Evolutionary conservation across 2,797 vertebrate genomes (phyloP).

Genomic region (Tenualosa thibaudeaui): DNA sequence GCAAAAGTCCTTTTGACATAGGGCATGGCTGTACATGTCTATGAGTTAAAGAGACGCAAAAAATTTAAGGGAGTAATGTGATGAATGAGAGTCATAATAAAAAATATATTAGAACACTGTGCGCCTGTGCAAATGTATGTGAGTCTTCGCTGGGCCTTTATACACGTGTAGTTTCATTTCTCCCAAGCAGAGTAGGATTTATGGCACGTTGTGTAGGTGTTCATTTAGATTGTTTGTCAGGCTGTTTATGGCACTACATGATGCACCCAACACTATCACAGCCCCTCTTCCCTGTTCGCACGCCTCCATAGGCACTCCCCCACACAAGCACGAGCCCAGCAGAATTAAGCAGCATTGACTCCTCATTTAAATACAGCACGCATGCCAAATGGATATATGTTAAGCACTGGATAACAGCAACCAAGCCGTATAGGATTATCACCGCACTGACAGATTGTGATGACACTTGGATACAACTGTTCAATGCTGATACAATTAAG

Average conservation of each 20-base stretch:
- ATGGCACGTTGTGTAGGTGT: constrained; percentile 65
- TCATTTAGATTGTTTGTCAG: constrained; percentile 53
- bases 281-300: constrained; percentile 49
- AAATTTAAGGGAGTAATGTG: background rate
- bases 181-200: constrained; percentile 30
- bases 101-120: background rate
- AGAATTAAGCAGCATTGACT: constrained; percentile 23
- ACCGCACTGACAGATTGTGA: background rate
- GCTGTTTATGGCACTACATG: constrained; percentile 62
- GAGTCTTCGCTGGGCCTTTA: background rate
- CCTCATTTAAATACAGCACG: background rate
- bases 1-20: background rate
- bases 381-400: background rate
- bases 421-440: background rate
- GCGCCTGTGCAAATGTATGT: background rate
- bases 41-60: background rate
- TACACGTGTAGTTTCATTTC: background rate
- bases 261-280: constrained; percentile 68
- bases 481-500: background rate
- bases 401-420: background rate
- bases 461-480: background rate
- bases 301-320: constrained; percentile 61
- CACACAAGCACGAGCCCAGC: constrained; percentile 38
- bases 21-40: background rate
- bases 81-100: background rate